phyloP scores from a whole-genome alignment of 2,113 vertebrate genomes.

The Motacilla tschutschensis region DNA sequence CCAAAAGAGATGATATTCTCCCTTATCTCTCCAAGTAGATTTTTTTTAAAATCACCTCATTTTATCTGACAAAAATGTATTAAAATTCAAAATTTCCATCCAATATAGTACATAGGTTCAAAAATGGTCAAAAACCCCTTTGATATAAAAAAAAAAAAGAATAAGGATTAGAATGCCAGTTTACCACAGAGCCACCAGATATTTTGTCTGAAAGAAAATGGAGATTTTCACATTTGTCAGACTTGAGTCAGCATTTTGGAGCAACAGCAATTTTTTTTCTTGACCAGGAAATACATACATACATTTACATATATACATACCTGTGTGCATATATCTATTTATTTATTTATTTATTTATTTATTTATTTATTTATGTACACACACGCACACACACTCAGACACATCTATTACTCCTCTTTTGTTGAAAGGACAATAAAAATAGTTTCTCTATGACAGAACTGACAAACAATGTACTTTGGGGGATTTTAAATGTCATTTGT shows the following conservation, averaged over 20 bases:
- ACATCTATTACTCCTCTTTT: not conserved
- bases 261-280: not conserved
- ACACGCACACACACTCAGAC: not conserved
- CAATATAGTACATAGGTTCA: not conserved
- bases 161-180: not conserved
- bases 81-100: not conserved
- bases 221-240: not conserved
- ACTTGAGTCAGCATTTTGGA: not conserved
- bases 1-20: not conserved
- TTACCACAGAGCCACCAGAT: not conserved
- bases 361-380: too few species aligned
- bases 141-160: not conserved
- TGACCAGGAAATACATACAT: not conserved
- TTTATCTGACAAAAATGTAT: not conserved
- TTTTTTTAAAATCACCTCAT: not conserved
- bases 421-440: not conserved
- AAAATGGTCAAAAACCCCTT: accelerated
- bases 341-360: too few species aligned
- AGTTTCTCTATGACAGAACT: not conserved
- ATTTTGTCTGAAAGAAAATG: not conserved
- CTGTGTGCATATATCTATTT: too few species aligned
- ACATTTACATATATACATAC: accelerated
- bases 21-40: not conserved
- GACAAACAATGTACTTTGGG: not conserved
- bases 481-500: not conserved